Evolutionary conservation across 2,113 vertebrate species (phyloP).

Genomic region (Neoarius graeffei): DNA sequence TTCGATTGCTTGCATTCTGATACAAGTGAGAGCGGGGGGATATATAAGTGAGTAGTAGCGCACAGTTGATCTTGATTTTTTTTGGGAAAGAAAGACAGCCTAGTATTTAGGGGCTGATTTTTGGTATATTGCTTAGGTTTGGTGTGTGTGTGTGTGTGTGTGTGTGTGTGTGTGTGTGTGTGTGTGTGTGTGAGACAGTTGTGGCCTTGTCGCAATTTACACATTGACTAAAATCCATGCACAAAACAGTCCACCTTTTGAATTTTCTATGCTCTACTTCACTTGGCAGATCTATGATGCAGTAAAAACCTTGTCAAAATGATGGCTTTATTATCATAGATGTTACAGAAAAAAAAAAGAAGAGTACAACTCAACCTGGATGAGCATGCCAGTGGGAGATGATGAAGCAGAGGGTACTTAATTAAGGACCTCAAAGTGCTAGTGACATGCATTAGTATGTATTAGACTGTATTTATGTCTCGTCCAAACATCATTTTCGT

Average conservation of each 20-base stretch:
- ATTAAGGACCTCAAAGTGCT: neutral
- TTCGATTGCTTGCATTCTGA: too few species aligned
- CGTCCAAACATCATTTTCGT: neutral
- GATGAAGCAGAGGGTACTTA: neutral
- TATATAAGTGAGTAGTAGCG: too few species aligned
- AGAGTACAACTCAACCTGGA: neutral
- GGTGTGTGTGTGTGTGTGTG: neutral
- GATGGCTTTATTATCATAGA: neutral
- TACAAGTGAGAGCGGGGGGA: too few species aligned
- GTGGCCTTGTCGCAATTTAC: neutral
- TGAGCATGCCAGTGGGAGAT: neutral
- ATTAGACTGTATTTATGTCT: neutral
- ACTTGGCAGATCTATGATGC: neutral
- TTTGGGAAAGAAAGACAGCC: neutral
- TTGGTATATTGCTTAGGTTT: neutral
- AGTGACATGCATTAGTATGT: neutral
- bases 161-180: neutral
- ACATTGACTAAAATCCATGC: neutral
- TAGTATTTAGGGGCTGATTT: neutral
- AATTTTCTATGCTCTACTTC: neutral
- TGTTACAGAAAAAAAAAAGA: neutral
- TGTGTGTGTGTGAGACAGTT: neutral
- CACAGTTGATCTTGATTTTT: neutral
- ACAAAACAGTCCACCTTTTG: neutral
- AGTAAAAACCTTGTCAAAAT: neutral